phyloP scores from a whole-genome alignment of 2,888 invertebrate genomes.

The Plusia festucae region DNA sequence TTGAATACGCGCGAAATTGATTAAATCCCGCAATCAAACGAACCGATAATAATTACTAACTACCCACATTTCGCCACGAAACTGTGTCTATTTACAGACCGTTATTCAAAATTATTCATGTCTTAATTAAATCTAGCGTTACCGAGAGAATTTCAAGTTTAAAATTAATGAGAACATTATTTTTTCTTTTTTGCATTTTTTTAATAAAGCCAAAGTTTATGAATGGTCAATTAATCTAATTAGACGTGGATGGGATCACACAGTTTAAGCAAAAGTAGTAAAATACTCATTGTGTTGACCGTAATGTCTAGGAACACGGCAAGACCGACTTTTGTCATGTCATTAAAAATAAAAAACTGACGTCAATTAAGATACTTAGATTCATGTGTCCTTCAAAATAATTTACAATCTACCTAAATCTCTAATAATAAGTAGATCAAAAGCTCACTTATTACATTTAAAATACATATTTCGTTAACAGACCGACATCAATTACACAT shows the following conservation, averaged over 20 bases:
- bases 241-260: background rate
- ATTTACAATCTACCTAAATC: background rate
- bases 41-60: slow-evolving; percentile 28
- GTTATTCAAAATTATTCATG: slow-evolving; percentile 10
- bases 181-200: background rate
- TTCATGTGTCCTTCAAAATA: background rate
- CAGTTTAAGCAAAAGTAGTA: no score
- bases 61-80: slow-evolving; percentile 25
- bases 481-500: slow-evolving; percentile 19
- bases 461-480: slow-evolving; percentile 12
- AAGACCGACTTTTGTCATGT: no score
- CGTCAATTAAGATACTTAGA: no score
- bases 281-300: no score
- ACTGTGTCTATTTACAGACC: slow-evolving; percentile 16
- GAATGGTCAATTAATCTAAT: background rate
- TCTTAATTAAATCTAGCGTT: slow-evolving; percentile 16
- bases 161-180: background rate
- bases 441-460: background rate
- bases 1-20: slow-evolving; percentile 53
- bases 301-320: no score
- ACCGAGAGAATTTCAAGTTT: slow-evolving; percentile 11
- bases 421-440: background rate
- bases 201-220: slow-evolving; percentile 1
- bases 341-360: no score
- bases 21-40: slow-evolving; percentile 48